A percentile compares a stretch with the other conserved stretches of the same genome.
Conservation (phyloP, 2,113 vertebrate genomes). For the Eptesicus fuscus region DNA sequence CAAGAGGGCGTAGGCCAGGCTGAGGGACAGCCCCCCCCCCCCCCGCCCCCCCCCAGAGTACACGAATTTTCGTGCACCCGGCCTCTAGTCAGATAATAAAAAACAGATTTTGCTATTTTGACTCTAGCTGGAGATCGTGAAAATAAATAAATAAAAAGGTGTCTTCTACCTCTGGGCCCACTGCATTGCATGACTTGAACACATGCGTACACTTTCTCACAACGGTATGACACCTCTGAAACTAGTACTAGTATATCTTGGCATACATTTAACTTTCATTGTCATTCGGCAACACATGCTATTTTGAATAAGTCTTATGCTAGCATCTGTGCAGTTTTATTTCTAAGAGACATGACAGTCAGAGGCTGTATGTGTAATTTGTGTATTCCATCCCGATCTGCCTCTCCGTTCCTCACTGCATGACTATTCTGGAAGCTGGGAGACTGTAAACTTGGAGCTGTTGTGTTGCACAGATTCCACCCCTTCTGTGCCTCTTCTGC, state of each 20-base stretch:
- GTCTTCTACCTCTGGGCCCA: not conserved
- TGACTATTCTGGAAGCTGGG: not conserved
- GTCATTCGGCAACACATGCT: not conserved
- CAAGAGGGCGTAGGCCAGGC: rapidly evolving
- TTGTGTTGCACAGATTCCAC: not conserved
- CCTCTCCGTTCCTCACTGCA: not conserved
- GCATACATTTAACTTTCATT: not conserved
- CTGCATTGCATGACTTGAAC: rapidly evolving
- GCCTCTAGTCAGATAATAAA: not conserved
- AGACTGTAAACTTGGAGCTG: not conserved
- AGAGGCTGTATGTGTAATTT: not conserved
- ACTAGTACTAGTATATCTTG: rapidly evolving
- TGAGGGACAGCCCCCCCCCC: no score
- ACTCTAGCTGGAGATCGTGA: not conserved
- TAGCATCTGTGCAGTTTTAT: not conserved
- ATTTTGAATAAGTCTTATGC: not conserved
- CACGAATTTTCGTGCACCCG: no score
- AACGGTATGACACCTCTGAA: rapidly evolving
- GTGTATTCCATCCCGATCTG: not conserved
- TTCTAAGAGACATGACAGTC: not conserved
- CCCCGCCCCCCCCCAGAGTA: rapidly evolving
- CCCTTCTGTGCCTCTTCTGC: not conserved
- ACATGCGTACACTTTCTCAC: rapidly evolving
- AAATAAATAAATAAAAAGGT: not conserved
- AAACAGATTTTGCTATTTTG: not conserved